A percentile compares a stretch with the other conserved stretches of the same genome.
phyloP scores from a whole-genome alignment of 2,113 vertebrate genomes.

The Trematocara zebra region DNA sequence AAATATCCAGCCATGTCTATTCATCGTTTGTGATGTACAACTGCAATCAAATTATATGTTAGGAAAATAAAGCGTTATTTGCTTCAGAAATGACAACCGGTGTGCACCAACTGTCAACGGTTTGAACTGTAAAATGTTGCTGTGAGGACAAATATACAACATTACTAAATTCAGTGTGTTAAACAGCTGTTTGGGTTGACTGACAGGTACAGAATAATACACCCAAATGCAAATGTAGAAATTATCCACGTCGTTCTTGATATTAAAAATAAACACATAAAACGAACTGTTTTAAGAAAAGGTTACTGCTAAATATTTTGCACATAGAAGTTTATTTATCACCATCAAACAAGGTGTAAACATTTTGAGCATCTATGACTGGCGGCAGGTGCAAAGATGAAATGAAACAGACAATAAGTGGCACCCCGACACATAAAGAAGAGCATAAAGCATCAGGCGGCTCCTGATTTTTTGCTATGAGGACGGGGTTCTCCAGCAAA shows the following conservation, averaged over 20 bases:
- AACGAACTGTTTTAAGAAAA: not conserved
- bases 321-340: not conserved
- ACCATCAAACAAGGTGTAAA: not conserved
- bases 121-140: not conserved
- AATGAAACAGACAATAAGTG: not conserved
- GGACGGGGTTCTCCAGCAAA: not conserved
- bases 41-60: not conserved
- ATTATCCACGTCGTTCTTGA: not conserved
- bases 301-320: not conserved
- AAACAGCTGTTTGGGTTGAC: not conserved
- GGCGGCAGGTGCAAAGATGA: not conserved
- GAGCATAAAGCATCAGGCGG: not conserved
- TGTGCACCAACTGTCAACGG: fast-evolving
- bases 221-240: not conserved
- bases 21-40: not conserved
- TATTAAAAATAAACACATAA: not conserved
- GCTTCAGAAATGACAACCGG: not conserved
- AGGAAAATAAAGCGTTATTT: not conserved
- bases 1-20: not conserved
- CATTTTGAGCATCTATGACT: not conserved
- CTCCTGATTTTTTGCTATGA: not conserved
- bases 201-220: not conserved
- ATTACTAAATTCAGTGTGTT: not conserved
- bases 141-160: not conserved
- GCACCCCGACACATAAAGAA: not conserved